Conservation (phyloP, 2,888 invertebrate species). For the Hylaea fasciaria region DNA sequence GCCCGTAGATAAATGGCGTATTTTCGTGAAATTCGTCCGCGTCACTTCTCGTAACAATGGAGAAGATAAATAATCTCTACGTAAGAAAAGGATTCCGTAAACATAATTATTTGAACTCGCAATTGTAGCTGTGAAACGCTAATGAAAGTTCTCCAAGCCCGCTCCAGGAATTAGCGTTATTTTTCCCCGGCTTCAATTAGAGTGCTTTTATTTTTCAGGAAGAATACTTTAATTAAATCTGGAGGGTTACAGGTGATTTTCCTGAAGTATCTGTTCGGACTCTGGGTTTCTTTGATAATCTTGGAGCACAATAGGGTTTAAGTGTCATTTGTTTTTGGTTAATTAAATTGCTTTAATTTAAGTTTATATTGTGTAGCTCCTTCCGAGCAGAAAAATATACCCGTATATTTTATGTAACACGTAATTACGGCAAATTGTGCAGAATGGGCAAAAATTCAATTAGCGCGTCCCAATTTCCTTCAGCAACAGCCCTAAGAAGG, state of each 20-base stretch:
- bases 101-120: constrained; percentile 83
- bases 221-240: constrained; percentile 73
- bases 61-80: constrained; percentile 82
- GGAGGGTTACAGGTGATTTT: constrained; percentile 60
- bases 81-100: constrained; percentile 84
- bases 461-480: constrained; percentile 39
- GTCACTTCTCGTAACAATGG: constrained; percentile 82
- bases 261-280: constrained; percentile 31
- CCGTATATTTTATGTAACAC: constrained; percentile 4
- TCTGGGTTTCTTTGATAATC: constrained; percentile 35
- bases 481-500: constrained; percentile 31
- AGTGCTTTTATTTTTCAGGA: constrained; percentile 69
- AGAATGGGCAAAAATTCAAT: constrained; percentile 37
- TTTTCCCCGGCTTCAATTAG: constrained; percentile 73
- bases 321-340: constrained; percentile 17
- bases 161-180: constrained; percentile 73
- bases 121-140: constrained; percentile 80
- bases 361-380: background rate
- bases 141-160: constrained; percentile 76
- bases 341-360: background rate
- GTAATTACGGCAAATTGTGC: constrained; percentile 19
- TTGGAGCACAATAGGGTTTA: constrained; percentile 36
- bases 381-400: background rate
- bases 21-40: constrained; percentile 83
- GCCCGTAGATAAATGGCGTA: constrained; percentile 80